Evolutionary conservation across 2,797 vertebrate genomes (phyloP).

Genomic region (Phaenicophaeus curvirostris): DNA sequence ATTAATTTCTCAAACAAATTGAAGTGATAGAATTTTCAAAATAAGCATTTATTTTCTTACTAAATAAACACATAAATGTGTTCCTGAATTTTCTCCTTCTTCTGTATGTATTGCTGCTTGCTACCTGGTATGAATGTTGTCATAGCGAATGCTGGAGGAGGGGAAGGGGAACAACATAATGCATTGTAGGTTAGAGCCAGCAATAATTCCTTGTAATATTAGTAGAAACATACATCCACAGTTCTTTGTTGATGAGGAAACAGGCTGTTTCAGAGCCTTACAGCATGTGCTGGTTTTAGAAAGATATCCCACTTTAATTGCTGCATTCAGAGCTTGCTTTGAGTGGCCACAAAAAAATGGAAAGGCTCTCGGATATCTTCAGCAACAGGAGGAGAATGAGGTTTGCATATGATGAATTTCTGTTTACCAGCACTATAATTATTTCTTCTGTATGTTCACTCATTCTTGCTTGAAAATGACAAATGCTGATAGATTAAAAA

Average conservation of each 20-base stretch:
- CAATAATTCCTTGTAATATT: not conserved
- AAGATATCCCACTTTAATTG: not conserved
- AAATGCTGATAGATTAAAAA: not conserved
- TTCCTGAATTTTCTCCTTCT: not conserved
- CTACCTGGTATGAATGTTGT: not conserved
- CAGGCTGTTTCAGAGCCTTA: not conserved
- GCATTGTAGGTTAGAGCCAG: not conserved
- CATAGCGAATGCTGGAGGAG: not conserved
- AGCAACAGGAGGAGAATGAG: not conserved
- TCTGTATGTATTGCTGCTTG: not conserved
- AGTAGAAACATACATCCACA: not conserved
- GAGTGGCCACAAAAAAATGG: not conserved
- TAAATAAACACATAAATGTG: not conserved
- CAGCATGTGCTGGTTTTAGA: not conserved
- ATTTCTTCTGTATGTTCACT: not conserved
- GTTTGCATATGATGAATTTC: not conserved
- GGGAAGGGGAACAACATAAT: not conserved
- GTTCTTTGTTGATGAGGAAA: not conserved
- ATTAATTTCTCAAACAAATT: not conserved
- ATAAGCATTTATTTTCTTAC: not conserved
- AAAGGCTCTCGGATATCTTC: not conserved
- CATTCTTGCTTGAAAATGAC: not conserved
- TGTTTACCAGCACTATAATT: not conserved
- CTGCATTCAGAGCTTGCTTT: fast-evolving
- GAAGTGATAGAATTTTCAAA: not conserved